A percentile compares a stretch with the other conserved stretches of the same genome.
Evolutionary conservation across 1,140 invertebrate genomes (phyloP).

Genomic region (Leptoteleia sp.): DNA sequence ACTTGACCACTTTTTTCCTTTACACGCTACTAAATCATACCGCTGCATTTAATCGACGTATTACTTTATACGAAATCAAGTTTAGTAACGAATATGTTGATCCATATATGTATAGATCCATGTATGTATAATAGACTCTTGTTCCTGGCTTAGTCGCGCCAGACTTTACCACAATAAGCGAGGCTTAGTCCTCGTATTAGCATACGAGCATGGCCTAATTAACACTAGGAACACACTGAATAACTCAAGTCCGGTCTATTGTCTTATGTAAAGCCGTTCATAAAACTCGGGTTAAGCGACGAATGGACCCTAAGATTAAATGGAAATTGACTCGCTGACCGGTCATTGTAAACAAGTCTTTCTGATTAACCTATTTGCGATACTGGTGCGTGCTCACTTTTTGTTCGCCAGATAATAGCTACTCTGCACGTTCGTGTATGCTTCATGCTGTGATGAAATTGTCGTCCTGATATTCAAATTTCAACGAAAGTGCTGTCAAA

Average conservation of each 20-base stretch:
- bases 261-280: constrained; percentile 75
- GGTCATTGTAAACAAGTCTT: constrained; percentile 58
- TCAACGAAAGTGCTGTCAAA: constrained; percentile 34
- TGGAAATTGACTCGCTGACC: constrained; percentile 57
- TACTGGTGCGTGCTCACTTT: constrained; percentile 36
- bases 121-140: constrained; percentile 67
- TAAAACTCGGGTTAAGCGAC: constrained; percentile 74
- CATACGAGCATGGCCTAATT: constrained; percentile 78
- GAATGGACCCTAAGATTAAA: constrained; percentile 62
- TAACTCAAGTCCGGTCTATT: constrained; percentile 74
- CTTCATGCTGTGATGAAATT: constrained; percentile 37
- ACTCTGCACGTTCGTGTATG: constrained; percentile 1
- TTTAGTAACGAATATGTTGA: constrained; percentile 24
- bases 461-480: constrained; percentile 43
- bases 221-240: constrained; percentile 73
- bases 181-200: constrained; percentile 78
- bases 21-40: too few relatives aligned
- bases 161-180: constrained; percentile 74
- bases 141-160: constrained; percentile 70
- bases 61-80: constrained; percentile 1
- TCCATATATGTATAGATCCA: constrained; percentile 21
- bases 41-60: neutral
- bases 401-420: constrained; percentile 31
- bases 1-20: too few relatives aligned
- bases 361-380: constrained; percentile 61